These are phyloP conservation scores for Machimus rusticus DNA, from an alignment of 2,888 invertebrate genomes.

Conservation along the genomic window DNA sequence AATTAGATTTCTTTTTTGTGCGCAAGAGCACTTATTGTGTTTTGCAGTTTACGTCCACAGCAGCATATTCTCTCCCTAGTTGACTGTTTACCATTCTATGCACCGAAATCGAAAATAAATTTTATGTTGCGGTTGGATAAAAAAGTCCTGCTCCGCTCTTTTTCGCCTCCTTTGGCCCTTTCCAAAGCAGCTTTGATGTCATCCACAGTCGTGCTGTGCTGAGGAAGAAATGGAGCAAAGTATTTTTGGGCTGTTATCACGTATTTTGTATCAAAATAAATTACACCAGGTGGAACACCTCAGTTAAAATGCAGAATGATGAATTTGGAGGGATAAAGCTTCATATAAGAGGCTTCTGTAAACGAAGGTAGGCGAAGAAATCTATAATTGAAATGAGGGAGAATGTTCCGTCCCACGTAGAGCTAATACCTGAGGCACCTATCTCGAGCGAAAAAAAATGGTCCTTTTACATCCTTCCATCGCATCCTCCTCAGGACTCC, in stretches of 20 bases:
- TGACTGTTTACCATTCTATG: constrained; percentile 28
- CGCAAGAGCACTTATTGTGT: constrained; percentile 1
- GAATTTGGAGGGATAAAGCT: not conserved
- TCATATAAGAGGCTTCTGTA: not conserved
- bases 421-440: not conserved
- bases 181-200: constrained; percentile 18
- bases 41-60: constrained; percentile 4
- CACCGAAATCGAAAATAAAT: constrained; percentile 26
- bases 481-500: not conserved
- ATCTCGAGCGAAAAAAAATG: not conserved
- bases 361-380: not conserved
- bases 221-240: not conserved
- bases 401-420: not conserved
- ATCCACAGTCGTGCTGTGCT: not conserved
- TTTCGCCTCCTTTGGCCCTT: not conserved
- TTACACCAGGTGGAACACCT: constrained; percentile 2
- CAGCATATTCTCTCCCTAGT: not conserved
- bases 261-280: constrained; percentile 31
- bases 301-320: constrained; percentile 16
- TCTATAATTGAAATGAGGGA: constrained; percentile 7
- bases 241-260: constrained; percentile 14
- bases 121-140: constrained; percentile 27
- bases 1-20: constrained; percentile 22
- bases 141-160: not conserved
- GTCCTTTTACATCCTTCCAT: not conserved